Evolutionary conservation across 2,888 invertebrate genomes (phyloP), one percentile per base, ranked within the genome.

Genomic region (Notocelia uddmanniana): DNA sequence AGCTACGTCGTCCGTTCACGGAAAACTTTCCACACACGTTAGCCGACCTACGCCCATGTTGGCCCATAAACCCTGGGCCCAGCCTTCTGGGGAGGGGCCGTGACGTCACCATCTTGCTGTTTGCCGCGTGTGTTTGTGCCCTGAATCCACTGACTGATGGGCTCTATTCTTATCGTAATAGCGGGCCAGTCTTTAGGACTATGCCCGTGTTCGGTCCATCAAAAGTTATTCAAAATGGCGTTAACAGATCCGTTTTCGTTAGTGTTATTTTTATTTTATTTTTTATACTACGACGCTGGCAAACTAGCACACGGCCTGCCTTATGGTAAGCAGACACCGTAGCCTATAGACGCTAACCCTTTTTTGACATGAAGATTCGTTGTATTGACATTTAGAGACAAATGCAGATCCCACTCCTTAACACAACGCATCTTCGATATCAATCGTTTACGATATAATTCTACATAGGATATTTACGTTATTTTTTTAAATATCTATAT

Each of bases 31-130:
- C 55, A 55, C 55, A 55, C 26, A 55, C 55, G 23, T 45, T n/a
- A 45, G 45, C 21, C 23, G 23, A 52, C 52, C 52, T 52, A 26
- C 55, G 52, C 15, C 52, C 55, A 26, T 26, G 26, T 55, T 55
- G 55, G 26, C 26, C 55, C 55, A 55, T 55, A 55, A 55, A 55
- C 55, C 55, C 55, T 55, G 26, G 52, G 55, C 55, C 55, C 55
- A 55, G 26, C 55, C 55, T 55, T 55, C 23, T 55, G 55, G 55
- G 55, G 55, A 55, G 55, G 55, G 55, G 55, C 55, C 8, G 26
- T 55, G 55, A 55, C 55, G 55, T 55, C 55, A 55, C 26, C 26
- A 3, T 55, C 55, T 55, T 55, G 8, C 23, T 55, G 55, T 55
- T 55, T 55, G 55, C 26, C 15, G 15, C 13, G 23, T 23, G 26